Conservation (phyloP, 1,140 invertebrate species). For the Megalonaias nervosa region DNA sequence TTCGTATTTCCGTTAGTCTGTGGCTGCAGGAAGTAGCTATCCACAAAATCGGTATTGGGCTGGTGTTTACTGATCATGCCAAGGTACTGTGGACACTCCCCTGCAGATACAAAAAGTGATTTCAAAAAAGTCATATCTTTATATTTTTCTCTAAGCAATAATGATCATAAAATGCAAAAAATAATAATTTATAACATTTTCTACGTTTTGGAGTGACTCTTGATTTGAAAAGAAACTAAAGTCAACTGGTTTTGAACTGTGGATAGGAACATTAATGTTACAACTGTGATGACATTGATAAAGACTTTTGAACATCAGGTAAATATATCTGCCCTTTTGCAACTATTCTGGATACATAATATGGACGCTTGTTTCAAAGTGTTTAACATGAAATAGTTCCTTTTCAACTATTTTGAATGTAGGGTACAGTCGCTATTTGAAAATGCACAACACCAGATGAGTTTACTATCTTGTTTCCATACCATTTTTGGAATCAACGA, state of each 20-base stretch:
- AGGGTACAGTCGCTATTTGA: too few relatives aligned
- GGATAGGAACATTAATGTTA: too few relatives aligned
- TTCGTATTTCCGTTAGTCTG: slow-evolving; percentile 36
- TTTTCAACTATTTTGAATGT: too few relatives aligned
- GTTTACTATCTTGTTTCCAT: slow-evolving; percentile 10
- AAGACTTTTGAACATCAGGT: too few relatives aligned
- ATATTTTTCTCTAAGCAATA: too few relatives aligned
- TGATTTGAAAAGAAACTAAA: not conserved
- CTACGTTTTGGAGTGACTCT: not conserved
- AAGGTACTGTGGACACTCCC: slow-evolving; percentile 64
- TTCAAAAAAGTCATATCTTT: slow-evolving; percentile 5
- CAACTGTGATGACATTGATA: too few relatives aligned
- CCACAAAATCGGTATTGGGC: slow-evolving; percentile 23
- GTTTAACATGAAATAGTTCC: too few relatives aligned
- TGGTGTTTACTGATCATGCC: slow-evolving; percentile 64
- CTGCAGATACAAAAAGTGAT: slow-evolving; percentile 36
- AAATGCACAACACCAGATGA: too few relatives aligned
- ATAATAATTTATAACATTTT: not conserved
- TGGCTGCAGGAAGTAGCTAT: slow-evolving; percentile 22
- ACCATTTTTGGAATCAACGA: slow-evolving; percentile 63
- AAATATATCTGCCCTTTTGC: too few relatives aligned
- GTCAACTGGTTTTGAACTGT: not conserved
- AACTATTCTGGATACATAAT: too few relatives aligned
- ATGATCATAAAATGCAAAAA: not conserved
- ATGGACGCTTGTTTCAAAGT: too few relatives aligned